Percentiles rank a stretch among this genome's conserved stretches.
These are phyloP conservation scores for Watersipora subatra DNA, from an alignment of 1,140 invertebrate genomes.

Conservation along the genomic window DNA sequence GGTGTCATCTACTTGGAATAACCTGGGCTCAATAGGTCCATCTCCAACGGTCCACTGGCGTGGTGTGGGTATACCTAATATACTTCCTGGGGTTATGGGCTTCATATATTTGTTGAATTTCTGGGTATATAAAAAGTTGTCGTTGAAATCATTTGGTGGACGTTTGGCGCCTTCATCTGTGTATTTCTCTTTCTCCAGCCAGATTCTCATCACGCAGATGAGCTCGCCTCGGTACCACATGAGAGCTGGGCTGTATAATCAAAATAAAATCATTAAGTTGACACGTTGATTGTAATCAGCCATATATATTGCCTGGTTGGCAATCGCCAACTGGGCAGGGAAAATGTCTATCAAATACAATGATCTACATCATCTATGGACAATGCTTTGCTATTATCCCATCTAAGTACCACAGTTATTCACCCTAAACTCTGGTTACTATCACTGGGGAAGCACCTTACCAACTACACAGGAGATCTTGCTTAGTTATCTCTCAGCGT, in stretches of 20 bases:
- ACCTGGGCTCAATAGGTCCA: constrained; percentile 14
- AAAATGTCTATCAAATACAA: too few relatives aligned
- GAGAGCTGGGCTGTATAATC: constrained; percentile 16
- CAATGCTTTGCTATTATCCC: too few relatives aligned
- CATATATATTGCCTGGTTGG: too few relatives aligned
- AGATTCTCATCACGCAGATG: constrained; percentile 12
- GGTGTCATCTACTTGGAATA: constrained; percentile 6
- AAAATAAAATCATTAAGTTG: too few relatives aligned
- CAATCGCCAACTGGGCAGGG: too few relatives aligned
- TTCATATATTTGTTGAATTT: constrained; percentile 10
- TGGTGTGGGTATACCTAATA: constrained; percentile 13
- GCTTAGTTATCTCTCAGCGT: too few relatives aligned
- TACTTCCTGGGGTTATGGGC: constrained; percentile 9
- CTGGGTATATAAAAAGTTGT: constrained; percentile 15
- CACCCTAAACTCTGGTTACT: too few relatives aligned
- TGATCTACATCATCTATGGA: too few relatives aligned
- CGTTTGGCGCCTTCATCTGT: constrained; percentile 7
- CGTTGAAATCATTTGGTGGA: constrained; percentile 13
- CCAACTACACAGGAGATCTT: too few relatives aligned
- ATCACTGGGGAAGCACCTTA: too few relatives aligned
- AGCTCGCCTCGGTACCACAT: constrained; percentile 11
- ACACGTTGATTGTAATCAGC: too few relatives aligned
- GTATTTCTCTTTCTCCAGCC: constrained; percentile 15
- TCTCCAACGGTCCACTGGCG: constrained; percentile 15
- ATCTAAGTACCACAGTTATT: too few relatives aligned